Base-by-base conservation (phyloP, 1,140 invertebrate genomes). In the Drosophila micromelanica region DNA sequence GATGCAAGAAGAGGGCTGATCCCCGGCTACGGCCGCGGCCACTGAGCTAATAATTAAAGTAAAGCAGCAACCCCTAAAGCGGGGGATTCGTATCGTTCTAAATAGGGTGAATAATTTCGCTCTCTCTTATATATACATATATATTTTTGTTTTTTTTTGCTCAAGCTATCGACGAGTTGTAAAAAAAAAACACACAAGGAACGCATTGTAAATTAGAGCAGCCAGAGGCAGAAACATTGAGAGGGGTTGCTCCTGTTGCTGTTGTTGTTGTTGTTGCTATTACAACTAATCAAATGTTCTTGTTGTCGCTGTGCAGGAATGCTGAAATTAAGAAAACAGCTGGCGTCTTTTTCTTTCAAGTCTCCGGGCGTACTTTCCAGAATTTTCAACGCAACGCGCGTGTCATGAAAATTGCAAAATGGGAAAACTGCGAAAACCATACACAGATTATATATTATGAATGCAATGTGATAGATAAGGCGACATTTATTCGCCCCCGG, bases 31-130 rank as follows among this genome's bases (percentile, higher is more conserved):
- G 54, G 59, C 74, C 12, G 49, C 45, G 69, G 69, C 69, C 71
- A 87, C 61, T 70, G 75, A 86, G 82, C 82, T 74, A 81, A 87
- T 86, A 87, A 87, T 82, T 86, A 86, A 86, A 87, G 76, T 80
- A 80, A 80, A 80, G 63, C 35, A 73, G 55, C 68, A 80, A 86
- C 81, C 81, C 81, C 71, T 86, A 87, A 87, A 61, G 57, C 76
- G 73, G 69, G 62, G 49, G 72, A 63, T 61, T 51, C 48, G 23
- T 48, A 51, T 38, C 35, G 35, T 42, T 65, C 46, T 9, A 78
- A 74, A 69, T 81, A 70, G 78, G 82, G 82, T 87, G 75, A 75
- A 73, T 59, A 45, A 59, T 55, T 37, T 35, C 32, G 42, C 20
- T 40, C 35, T 17, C 13, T 42, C 23, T 46, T 42, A 23, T 45